These are phyloP conservation scores for Lithodes maja DNA, from an alignment of 2,888 invertebrate species.

Conservation along the genomic window DNA sequence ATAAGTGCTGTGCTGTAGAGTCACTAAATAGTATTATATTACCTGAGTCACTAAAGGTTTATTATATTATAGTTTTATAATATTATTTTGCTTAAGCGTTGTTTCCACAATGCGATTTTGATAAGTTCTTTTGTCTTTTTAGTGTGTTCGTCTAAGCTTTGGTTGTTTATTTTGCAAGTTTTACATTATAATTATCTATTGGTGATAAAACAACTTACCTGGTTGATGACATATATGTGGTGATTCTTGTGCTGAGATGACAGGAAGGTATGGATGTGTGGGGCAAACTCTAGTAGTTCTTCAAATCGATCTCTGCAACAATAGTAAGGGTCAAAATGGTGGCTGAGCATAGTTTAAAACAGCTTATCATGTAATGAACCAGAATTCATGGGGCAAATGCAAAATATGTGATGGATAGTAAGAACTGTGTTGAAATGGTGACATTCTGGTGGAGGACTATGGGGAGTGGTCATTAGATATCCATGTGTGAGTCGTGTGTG, in stretches of 20 bases:
- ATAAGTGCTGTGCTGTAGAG: no score
- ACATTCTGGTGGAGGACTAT: not conserved
- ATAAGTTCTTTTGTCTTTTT: no score
- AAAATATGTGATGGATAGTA: not conserved
- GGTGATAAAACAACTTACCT: constrained; percentile 49
- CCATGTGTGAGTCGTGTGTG: no score
- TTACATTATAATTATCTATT: not conserved
- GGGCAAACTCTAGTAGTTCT: constrained; percentile 93
- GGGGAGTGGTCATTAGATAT: not conserved
- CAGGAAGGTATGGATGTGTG: constrained; percentile 90
- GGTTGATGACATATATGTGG: constrained; percentile 68
- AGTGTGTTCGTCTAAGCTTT: no score
- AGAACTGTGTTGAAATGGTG: not conserved
- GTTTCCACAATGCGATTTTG: no score
- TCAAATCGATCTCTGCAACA: constrained; percentile 89
- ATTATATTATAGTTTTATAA: not conserved
- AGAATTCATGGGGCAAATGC: not conserved
- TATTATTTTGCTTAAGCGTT: not conserved
- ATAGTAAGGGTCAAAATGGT: no score
- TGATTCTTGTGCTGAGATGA: constrained; percentile 79
- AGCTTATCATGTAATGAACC: not conserved
- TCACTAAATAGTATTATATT: no score
- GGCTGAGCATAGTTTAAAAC: no score
- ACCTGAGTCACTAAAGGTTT: no score
- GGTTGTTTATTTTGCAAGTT: no score